Base-by-base conservation (phyloP, 1,140 invertebrate species). In the Battus philenor region DNA sequence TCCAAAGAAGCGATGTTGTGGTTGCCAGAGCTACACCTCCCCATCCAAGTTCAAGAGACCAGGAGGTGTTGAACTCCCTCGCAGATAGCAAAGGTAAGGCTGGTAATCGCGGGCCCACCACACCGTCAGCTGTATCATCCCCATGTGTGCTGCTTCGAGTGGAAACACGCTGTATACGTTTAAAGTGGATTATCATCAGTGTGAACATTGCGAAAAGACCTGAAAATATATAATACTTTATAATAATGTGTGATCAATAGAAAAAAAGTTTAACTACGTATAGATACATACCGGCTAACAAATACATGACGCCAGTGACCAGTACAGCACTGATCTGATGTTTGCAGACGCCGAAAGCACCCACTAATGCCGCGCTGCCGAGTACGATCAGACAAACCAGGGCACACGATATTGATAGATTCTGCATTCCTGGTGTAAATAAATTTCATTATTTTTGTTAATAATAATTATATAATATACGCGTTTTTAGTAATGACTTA, bases 271-370 rank as follows among this genome's bases (percentile, higher is more conserved):
- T n/a, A n/a, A n/a, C n/a, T n/a, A n/a, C n/a, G 1, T 20, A 49
- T 20, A 20, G 18, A 27, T n/a, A 27, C 24, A 2, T 81, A 95
- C 94, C 94, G 82, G 95, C 94, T 55, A 97, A 77, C 11, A 96
- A 84, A 81, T 96, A 96, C 94, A 97, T 96, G 15, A 97, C 94
- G 10, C 95, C 95, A 0, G 95, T 97, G 1, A 97, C 92, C 5
- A 97, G 89, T 2, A 96, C 94, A 1, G 94, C 95, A 55, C 94
- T 95, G 44, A 96, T 95, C 87, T 96, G 95, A 64, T 94, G 92
- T 70, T 94, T 91, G 59, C 93, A 91, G 2, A 97, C 89, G 4
- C 95, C 94, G 68, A 96, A 95, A 32, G 92, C 89, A 38, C 95
- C 95, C 1, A 96, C 92, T 4, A 96, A 78, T 2, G 94, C 93